Conservation (phyloP, 2,113 vertebrate species). For the Oenanthe melanoleuca region DNA sequence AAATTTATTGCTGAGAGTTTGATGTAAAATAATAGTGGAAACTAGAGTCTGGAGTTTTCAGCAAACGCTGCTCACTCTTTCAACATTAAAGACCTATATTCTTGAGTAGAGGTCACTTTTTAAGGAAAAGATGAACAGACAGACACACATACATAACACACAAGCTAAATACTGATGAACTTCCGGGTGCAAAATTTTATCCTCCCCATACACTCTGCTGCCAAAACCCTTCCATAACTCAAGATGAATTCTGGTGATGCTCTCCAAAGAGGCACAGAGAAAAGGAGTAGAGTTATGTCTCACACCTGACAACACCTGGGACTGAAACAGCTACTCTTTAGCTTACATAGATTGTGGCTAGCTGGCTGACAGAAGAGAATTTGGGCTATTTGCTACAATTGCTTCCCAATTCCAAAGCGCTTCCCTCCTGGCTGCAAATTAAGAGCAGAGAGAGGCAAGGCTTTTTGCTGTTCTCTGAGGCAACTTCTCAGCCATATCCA, state of each 20-base stretch:
- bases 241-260: neutral
- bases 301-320: neutral
- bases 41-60: neutral
- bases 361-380: neutral
- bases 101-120: neutral
- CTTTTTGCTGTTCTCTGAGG: neutral
- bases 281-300: neutral
- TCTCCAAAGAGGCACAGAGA: fast-evolving
- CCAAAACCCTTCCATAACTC: neutral
- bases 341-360: neutral
- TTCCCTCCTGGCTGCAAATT: neutral
- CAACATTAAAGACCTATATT: neutral
- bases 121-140: neutral
- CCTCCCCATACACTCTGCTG: neutral
- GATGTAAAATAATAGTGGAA: neutral
- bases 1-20: neutral
- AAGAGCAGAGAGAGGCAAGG: neutral
- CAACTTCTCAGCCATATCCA: neutral
- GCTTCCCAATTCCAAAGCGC: neutral
- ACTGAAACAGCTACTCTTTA: neutral
- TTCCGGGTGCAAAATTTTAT: neutral
- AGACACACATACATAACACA: neutral
- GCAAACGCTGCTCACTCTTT: neutral
- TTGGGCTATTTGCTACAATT: neutral
- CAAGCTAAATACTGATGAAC: neutral